Evolutionary conservation across 2,113 vertebrate genomes (phyloP).

Genomic region (Psilopsiagon aymara): DNA sequence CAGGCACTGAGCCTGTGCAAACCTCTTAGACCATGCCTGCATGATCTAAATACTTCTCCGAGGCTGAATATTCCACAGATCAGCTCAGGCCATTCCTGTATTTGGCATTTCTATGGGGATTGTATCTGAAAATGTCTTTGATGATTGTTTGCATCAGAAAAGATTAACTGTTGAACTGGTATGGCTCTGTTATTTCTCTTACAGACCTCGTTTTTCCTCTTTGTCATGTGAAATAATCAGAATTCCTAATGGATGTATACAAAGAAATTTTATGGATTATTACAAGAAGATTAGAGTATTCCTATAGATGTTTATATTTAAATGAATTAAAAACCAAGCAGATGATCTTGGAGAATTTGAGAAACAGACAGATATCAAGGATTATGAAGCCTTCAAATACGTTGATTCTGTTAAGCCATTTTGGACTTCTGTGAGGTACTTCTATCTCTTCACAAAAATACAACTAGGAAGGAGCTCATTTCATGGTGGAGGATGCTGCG

Average conservation of each 20-base stretch:
- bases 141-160: not conserved
- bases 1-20: not conserved
- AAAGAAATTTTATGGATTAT: not conserved
- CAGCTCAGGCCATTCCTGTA: not conserved
- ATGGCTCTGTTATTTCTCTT: not conserved
- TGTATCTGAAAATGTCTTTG: not conserved
- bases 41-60: not conserved
- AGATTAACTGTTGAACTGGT: not conserved
- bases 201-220: not conserved
- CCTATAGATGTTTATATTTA: not conserved
- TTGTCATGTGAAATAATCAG: not conserved
- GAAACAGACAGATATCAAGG: not conserved
- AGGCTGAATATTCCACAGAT: not conserved
- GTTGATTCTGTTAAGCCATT: not conserved
- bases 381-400: not conserved
- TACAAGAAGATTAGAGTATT: not conserved
- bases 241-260: not conserved
- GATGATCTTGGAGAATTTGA: not conserved
- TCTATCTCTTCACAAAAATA: not conserved
- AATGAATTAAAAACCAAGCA: not conserved
- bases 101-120: not conserved
- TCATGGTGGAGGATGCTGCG: not conserved
- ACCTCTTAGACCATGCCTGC: not conserved
- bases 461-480: not conserved
- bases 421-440: not conserved